phyloP scores from a whole-genome alignment of 1,140 invertebrate genomes.

The Pseudomyrmex pallidus region DNA sequence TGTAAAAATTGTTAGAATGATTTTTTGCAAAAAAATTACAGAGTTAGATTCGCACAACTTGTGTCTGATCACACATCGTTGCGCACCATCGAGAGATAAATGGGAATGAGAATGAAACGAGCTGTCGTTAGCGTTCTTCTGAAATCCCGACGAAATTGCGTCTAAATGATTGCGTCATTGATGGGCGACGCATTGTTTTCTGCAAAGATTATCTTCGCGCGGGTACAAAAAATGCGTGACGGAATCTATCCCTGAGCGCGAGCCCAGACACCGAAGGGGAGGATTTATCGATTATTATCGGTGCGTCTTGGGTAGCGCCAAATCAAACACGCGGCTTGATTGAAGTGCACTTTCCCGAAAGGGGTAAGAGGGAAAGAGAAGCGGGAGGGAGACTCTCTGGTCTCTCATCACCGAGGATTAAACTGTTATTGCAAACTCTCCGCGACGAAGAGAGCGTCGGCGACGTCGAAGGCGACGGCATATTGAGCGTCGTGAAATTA shows the following conservation, averaged over 20 bases:
- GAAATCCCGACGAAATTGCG: constrained; percentile 1
- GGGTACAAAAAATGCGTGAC: neutral
- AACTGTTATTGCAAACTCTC: constrained; percentile 81
- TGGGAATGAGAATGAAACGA: neutral
- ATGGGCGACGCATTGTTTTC: constrained; percentile 8
- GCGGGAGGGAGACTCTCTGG: constrained; percentile 51
- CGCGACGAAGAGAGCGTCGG: constrained; percentile 56
- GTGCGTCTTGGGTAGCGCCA: constrained; percentile 72
- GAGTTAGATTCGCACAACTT: neutral
- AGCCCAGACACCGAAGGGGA: constrained; percentile 31
- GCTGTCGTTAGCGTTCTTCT: neutral
- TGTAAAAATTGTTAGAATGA: no score
- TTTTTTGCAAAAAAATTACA: neutral
- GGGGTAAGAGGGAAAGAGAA: constrained; percentile 71
- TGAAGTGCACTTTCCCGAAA: constrained; percentile 76
- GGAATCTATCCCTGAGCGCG: constrained; percentile 11
- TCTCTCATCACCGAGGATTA: constrained; percentile 81
- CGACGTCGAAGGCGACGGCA: constrained; percentile 60
- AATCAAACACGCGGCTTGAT: constrained; percentile 77
- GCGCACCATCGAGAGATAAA: constrained; percentile 3
- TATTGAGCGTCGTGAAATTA: constrained; percentile 81
- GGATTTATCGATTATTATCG: constrained; percentile 75
- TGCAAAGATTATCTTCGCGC: neutral
- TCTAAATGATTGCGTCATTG: neutral
- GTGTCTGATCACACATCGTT: neutral